These are phyloP conservation scores for Carabus problematicus DNA, from an alignment of 2,888 invertebrate species.

Conservation along the genomic window DNA sequence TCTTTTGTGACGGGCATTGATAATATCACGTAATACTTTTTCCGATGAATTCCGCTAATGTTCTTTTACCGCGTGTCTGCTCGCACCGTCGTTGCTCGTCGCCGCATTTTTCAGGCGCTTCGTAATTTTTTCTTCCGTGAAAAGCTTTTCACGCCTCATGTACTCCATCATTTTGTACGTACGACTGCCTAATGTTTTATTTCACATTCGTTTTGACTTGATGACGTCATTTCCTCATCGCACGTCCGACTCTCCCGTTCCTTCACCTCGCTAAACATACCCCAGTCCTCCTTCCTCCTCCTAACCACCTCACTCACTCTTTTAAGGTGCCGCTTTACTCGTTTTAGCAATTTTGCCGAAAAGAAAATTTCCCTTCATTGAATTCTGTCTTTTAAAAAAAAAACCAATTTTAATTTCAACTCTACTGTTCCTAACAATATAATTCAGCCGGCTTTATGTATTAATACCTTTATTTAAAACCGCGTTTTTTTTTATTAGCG, in stretches of 20 bases:
- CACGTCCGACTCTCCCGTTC: slow-evolving; percentile 3
- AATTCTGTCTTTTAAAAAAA: too few species aligned
- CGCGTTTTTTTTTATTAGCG: too few species aligned
- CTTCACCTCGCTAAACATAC: too few species aligned
- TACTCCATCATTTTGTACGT: slow-evolving; percentile 27
- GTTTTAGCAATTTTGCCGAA: too few species aligned
- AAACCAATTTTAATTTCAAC: too few species aligned
- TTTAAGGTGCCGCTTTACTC: too few species aligned
- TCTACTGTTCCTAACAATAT: too few species aligned
- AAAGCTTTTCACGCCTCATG: slow-evolving; percentile 40
- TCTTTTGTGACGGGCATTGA: slow-evolving; percentile 17
- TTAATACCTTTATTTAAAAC: too few species aligned
- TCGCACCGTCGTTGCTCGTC: slow-evolving; percentile 1
- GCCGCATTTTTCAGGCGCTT: slow-evolving; percentile 20
- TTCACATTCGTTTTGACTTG: slow-evolving; percentile 36
- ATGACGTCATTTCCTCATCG: slow-evolving; percentile 33
- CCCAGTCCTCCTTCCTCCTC: too few species aligned
- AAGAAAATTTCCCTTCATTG: too few species aligned
- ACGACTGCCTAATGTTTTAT: slow-evolving; percentile 28
- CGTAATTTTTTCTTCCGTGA: slow-evolving; percentile 39
- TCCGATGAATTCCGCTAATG: slow-evolving; percentile 32
- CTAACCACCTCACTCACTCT: too few species aligned
- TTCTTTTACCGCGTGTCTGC: slow-evolving; percentile 16
- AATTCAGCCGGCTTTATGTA: too few species aligned
- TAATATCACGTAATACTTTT: slow-evolving; percentile 31